Evolutionary conservation across 2,888 invertebrate genomes (phyloP), one percentile per base, ranked within the genome.

Genomic region (Brachyptera risi): DNA sequence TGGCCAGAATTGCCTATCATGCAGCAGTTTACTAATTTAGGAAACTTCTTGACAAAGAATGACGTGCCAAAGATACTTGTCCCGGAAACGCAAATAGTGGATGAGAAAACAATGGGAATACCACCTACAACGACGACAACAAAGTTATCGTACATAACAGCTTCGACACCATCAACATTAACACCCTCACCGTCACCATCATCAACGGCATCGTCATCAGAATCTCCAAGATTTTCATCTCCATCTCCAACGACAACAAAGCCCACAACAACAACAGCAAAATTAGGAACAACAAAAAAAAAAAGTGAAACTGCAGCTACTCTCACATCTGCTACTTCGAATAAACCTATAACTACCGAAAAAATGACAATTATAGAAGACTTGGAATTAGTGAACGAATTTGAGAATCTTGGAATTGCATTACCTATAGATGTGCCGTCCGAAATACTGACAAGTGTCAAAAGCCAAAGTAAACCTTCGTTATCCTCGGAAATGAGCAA

Each of bases 81-180:
- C n/a, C 47, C 19, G 11, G 11, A 11, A 7, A 11, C 31, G 31
- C 5, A 7, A 7, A 31, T 31, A 5, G 31, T 7, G 11, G 31
- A 31, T 31, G 31, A 31, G 31, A 31, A 11, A 5, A 49, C 21
- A 62, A 61, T 0, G 67, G 66, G 5, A 71, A 71, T 51, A 72
- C 70, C 49, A 59, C 68, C 21, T 72, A 73, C 58, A 74, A 74
- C 62, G 73, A 73, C 17, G 73, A 73, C 0, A 59, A 71, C 11
- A 74, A 72, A 38, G 70, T 73, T n/a, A n/a, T n/a, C n/a, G n/a
- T n/a, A n/a, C n/a, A n/a, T n/a, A n/a, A n/a, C n/a, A n/a, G n/a
- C n/a, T n/a, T n/a, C n/a, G n/a, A n/a, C n/a, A n/a, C n/a, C n/a
- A n/a, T n/a, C n/a, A n/a, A n/a, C n/a, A n/a, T n/a, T n/a, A n/a